phyloP scores from a whole-genome alignment of 2,797 vertebrate genomes.

The Malacoctenus gilli region DNA sequence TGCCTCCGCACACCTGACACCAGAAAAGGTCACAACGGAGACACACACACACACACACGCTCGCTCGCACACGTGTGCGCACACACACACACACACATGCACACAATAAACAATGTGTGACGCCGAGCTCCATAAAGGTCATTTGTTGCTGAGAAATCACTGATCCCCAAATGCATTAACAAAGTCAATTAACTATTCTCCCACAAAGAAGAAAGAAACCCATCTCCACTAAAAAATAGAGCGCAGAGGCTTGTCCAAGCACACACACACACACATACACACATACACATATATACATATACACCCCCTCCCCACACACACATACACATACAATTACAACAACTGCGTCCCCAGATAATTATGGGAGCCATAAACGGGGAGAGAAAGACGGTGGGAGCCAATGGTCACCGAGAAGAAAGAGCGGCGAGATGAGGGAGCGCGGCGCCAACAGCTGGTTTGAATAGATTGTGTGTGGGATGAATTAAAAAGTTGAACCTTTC shows the following conservation, averaged over 20 bases:
- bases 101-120: conserved; percentile 71
- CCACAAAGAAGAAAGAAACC: conserved; percentile 71
- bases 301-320: conserved; percentile 68
- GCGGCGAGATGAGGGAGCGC: conserved; percentile 73
- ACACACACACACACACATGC: conserved; percentile 23
- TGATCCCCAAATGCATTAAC: conserved; percentile 81
- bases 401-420: conserved; percentile 81
- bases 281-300: conserved; percentile 74
- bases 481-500: conserved; percentile 89
- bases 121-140: conserved; percentile 78
- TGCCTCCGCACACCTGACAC: conserved; percentile 68
- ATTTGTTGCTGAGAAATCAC: conserved; percentile 80
- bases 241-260: conserved; percentile 61
- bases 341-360: conserved; percentile 74
- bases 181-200: conserved; percentile 81
- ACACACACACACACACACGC: conserved; percentile 45
- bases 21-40: conserved; percentile 74
- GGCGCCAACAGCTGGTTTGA: conserved; percentile 85
- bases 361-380: conserved; percentile 68
- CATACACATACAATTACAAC: conserved; percentile 75
- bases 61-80: conserved; percentile 11
- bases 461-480: conserved; percentile 87
- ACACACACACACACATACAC: conserved; percentile 70
- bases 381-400: conserved; percentile 75
- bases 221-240: conserved; percentile 77